Conservation (phyloP, 2,888 invertebrate species). For the Tenthredo livida region DNA sequence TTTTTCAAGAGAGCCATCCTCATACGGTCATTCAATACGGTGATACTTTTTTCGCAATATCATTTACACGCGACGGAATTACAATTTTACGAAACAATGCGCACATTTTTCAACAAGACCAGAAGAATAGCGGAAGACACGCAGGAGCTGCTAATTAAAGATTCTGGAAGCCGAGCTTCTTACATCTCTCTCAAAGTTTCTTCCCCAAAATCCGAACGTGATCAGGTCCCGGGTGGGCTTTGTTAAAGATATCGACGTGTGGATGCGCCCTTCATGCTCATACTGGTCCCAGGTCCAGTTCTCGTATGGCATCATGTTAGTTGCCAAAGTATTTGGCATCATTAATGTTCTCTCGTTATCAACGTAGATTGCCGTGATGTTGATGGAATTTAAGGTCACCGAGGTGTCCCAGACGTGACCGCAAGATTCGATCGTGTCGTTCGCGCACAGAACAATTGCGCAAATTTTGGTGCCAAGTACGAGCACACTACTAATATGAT, state of each 20-base stretch:
- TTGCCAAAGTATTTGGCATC: conserved; percentile 61
- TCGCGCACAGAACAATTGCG: conserved; percentile 70
- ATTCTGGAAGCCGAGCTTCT: not conserved
- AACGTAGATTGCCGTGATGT: conserved; percentile 61
- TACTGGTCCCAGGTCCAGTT: conserved; percentile 60
- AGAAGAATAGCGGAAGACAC: no score
- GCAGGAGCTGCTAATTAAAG: no score
- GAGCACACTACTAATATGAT: conserved; percentile 56
- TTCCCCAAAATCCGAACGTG: conserved; percentile 67
- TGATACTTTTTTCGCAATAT: no score
- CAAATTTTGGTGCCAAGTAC: conserved; percentile 68
- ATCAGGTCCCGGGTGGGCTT: no score
- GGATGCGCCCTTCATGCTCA: conserved; percentile 50
- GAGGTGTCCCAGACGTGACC: conserved; percentile 56
- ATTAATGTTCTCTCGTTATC: conserved; percentile 60
- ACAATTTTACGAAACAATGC: no score
- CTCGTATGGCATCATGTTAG: conserved; percentile 61
- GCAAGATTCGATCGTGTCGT: conserved; percentile 68
- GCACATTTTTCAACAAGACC: no score
- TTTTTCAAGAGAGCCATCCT: no score
- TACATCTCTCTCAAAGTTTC: conserved; percentile 57
- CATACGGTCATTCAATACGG: no score
- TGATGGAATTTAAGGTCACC: conserved; percentile 60
- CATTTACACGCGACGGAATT: no score
- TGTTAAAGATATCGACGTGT: conserved; percentile 60